These are phyloP conservation scores for Drosophila azteca DNA, from an alignment of 1,140 invertebrate species.

Conservation along the genomic window DNA sequence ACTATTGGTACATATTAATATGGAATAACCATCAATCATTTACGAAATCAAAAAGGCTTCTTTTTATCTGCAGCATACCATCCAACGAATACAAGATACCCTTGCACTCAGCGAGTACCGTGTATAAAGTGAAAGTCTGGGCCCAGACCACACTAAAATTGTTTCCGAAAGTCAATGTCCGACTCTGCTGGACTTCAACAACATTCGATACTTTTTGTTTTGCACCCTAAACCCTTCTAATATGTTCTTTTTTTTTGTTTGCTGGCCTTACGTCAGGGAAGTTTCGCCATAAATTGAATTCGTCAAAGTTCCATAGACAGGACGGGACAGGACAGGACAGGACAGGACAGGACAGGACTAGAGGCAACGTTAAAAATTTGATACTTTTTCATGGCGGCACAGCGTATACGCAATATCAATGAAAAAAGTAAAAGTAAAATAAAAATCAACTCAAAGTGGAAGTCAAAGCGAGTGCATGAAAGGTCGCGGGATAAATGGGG, in stretches of 20 bases:
- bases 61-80: no score
- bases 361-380: conserved; percentile 48
- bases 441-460: conserved; percentile 23
- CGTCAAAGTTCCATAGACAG: neutral
- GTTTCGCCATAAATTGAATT: conserved; percentile 8
- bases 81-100: no score
- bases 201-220: conserved; percentile 42
- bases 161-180: conserved; percentile 28
- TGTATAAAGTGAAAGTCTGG: no score
- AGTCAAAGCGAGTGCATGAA: conserved; percentile 24
- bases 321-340: no score
- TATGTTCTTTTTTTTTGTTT: neutral
- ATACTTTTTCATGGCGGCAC: conserved; percentile 65
- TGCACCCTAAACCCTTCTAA: conserved; percentile 16
- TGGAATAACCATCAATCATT: no score
- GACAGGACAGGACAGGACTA: no score
- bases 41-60: no score
- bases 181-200: conserved; percentile 12
- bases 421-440: conserved; percentile 5
- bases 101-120: no score
- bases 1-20: no score
- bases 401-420: conserved; percentile 42
- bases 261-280: neutral
- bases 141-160: neutral
- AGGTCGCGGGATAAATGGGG: conserved; percentile 23